Conservation (phyloP, 2,113 vertebrate genomes). For the Perca fluviatilis region DNA sequence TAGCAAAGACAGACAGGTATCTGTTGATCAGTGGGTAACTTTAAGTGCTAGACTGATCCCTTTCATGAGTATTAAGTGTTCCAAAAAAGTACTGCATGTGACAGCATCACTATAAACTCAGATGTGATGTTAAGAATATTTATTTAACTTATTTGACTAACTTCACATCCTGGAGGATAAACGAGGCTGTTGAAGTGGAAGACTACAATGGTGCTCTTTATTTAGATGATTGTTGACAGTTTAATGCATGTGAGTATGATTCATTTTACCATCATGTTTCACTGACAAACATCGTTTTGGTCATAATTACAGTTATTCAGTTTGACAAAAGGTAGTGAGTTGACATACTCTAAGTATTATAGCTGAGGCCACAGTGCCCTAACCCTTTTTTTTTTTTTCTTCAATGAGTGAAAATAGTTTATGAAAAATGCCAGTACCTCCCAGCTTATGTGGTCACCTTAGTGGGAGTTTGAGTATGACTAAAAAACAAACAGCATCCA, state of each 20-base stretch:
- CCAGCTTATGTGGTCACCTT: slow-evolving; percentile 60
- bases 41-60: not conserved
- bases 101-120: not conserved
- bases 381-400: not conserved
- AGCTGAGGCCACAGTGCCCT: slow-evolving; percentile 4
- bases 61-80: not conserved
- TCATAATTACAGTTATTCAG: not conserved
- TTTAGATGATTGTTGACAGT: not conserved
- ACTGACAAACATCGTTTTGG: not conserved
- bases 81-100: not conserved
- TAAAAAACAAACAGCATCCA: slow-evolving; percentile 68
- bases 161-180: not conserved
- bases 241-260: not conserved
- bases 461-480: slow-evolving; percentile 65
- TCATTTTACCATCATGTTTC: not conserved
- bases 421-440: slow-evolving; percentile 50
- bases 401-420: slow-evolving; percentile 32
- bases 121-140: not conserved
- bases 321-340: not conserved
- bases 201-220: not conserved
- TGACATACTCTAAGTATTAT: not conserved
- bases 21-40: not conserved
- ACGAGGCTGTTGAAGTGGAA: not conserved
- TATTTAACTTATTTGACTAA: not conserved
- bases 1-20: not conserved